phyloP scores from a whole-genome alignment of 2,797 vertebrate species.

The Sebastes diploproa region DNA sequence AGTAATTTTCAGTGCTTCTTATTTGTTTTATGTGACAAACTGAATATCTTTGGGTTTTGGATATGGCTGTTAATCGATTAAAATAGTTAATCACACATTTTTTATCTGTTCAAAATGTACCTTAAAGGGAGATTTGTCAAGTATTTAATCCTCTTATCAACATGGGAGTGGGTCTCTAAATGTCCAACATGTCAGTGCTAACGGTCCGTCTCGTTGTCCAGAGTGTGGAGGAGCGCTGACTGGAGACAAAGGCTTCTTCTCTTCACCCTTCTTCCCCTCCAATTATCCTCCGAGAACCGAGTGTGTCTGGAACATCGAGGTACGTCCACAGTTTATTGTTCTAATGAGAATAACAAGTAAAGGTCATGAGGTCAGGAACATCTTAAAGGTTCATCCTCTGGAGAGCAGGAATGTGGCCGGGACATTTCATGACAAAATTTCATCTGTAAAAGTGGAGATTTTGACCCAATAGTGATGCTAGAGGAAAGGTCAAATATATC shows the following conservation, averaged over 20 bases:
- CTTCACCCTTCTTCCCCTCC: conserved; percentile 88
- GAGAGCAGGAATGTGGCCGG: neutral
- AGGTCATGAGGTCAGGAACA: neutral
- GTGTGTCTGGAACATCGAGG: conserved; percentile 90
- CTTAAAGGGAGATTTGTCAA: too few species aligned
- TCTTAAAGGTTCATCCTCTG: neutral
- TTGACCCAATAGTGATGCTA: neutral
- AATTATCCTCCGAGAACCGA: conserved; percentile 86
- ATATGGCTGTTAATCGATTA: too few species aligned
- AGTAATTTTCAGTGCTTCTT: too few species aligned
- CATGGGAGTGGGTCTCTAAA: neutral
- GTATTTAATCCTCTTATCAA: too few species aligned
- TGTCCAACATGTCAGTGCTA: neutral
- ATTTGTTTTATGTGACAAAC: neutral
- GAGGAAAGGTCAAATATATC: neutral
- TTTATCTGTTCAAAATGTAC: too few species aligned
- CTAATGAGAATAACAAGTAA: neutral
- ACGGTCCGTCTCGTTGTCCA: conserved; percentile 50
- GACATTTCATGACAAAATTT: too few species aligned
- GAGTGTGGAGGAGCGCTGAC: conserved; percentile 85
- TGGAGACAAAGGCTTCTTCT: conserved; percentile 79
- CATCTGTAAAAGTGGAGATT: too few species aligned
- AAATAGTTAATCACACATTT: too few species aligned
- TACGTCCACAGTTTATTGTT: conserved; percentile 25
- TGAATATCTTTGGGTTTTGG: neutral